Evolutionary conservation across 2,888 invertebrate genomes (phyloP).

Genomic region (Pristionchus mayeri): DNA sequence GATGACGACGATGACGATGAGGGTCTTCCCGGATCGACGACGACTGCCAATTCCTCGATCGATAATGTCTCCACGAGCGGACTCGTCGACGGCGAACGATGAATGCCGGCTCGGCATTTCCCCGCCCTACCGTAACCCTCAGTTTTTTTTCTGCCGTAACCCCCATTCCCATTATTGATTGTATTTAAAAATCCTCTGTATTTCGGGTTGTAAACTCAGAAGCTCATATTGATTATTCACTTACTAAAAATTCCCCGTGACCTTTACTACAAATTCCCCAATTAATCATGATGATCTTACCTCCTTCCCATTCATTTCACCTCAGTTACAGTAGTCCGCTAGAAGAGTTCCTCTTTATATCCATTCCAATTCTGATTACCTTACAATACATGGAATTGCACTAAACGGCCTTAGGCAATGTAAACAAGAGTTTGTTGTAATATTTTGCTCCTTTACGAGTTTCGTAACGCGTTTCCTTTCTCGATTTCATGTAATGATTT

Average conservation of each 20-base stretch:
- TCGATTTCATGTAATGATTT: slow-evolving; percentile 38
- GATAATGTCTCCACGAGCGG: slow-evolving; percentile 46
- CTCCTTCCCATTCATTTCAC: background rate
- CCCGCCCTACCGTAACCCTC: background rate
- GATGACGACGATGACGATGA: slow-evolving; percentile 21
- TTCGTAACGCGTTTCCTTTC: background rate
- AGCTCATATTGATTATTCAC: background rate
- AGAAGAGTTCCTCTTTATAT: background rate
- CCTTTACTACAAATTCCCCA: slow-evolving; percentile 14
- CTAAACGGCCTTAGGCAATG: slow-evolving; percentile 12
- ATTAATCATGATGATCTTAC: background rate
- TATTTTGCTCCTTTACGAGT: slow-evolving; percentile 1
- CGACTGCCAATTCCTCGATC: slow-evolving; percentile 11
- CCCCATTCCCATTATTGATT: too few relatives aligned
- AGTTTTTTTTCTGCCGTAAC: too few relatives aligned
- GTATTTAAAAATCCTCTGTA: background rate
- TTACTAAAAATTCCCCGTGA: background rate
- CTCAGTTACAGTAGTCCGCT: slow-evolving; percentile 34
- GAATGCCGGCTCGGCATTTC: background rate
- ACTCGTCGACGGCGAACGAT: slow-evolving; percentile 46
- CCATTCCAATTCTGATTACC: background rate
- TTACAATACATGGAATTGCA: background rate
- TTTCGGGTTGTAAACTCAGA: slow-evolving; percentile 5
- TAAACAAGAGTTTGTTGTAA: background rate
- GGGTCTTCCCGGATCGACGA: slow-evolving; percentile 1